phyloP scores from a whole-genome alignment of 1,140 invertebrate genomes.

The Drosophila equinoxialis region DNA sequence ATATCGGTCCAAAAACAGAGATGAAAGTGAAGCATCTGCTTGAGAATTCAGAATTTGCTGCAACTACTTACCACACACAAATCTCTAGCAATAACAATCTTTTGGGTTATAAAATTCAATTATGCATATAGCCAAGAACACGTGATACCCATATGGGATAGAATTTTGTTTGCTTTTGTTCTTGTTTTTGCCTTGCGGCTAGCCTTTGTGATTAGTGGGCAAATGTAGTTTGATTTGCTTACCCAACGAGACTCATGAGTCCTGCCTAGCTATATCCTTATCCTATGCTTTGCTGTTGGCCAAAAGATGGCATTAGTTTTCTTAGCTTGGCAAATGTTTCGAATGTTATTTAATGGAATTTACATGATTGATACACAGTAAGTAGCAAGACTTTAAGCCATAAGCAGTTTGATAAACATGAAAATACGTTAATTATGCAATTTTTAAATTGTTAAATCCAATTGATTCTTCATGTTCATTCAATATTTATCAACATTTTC shows the following conservation, averaged over 20 bases:
- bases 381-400: background rate
- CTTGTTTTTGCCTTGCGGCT: slow-evolving; percentile 45
- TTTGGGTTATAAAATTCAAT: slow-evolving; percentile 73
- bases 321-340: slow-evolving; percentile 6
- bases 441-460: too few species aligned
- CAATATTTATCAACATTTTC: too few species aligned
- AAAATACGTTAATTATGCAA: too few species aligned
- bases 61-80: slow-evolving; percentile 53
- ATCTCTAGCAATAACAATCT: slow-evolving; percentile 68
- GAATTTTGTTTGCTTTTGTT: slow-evolving; percentile 47
- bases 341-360: slow-evolving; percentile 18
- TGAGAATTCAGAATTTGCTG: slow-evolving; percentile 35
- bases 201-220: slow-evolving; percentile 62
- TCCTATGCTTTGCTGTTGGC: background rate
- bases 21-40: slow-evolving; percentile 27
- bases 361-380: background rate
- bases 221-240: slow-evolving; percentile 50
- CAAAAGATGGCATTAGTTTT: slow-evolving; percentile 38
- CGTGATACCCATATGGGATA: slow-evolving; percentile 35
- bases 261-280: background rate
- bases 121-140: slow-evolving; percentile 59
- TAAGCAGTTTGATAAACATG: background rate
- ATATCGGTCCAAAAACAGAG: background rate
- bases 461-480: too few species aligned
- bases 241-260: slow-evolving; percentile 18